Evolutionary conservation across 2,888 invertebrate genomes (phyloP), one percentile per base, ranked within the genome.

Genomic region (Ennomos quercinarius): DNA sequence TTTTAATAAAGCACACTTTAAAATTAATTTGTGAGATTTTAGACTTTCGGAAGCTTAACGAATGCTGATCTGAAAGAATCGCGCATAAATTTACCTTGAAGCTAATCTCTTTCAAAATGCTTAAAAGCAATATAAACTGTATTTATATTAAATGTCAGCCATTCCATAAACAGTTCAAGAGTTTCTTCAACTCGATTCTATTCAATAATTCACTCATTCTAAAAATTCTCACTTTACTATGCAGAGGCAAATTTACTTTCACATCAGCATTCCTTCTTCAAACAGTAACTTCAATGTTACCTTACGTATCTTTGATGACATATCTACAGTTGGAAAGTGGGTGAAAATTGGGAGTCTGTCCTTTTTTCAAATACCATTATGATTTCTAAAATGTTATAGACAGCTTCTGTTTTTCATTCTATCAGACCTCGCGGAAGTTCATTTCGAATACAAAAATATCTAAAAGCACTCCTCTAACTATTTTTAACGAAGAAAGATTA

Each of bases 151-250:
- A 17, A 42, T 17, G 8, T 53, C 49, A 46, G 45, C 53, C 27
- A 59, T 59, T 59, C 59, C 59, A 59, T 59, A 39, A 48, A 48
- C 3, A 52, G 35, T 52, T 52, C 12, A 11, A 41, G 9, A 37
- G 35, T 42, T 38, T n/a, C 10, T 40, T 36, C n/a, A 17, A 39
- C 37, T 41, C 27, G 50, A 53, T 43, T 44, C 13, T 12, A 52
- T 53, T 44, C 41, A 41, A 47, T 34, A 37, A n/a, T 36, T 17
- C 51, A 48, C 17, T 44, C 58, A 53, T 36, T n/a, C 52, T 17
- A 11, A 37, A 43, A 17, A 34, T 10, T 13, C 42, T 35, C 11
- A 53, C 11, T 6, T 12, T 8, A 11, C 40, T 41, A 53, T 45
- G 44, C 41, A 11, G 9, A 10, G 9, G 9, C 10, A 17, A 8